Evolutionary conservation across 2,113 vertebrate species (phyloP).

Genomic region (Thymallus thymallus): DNA sequence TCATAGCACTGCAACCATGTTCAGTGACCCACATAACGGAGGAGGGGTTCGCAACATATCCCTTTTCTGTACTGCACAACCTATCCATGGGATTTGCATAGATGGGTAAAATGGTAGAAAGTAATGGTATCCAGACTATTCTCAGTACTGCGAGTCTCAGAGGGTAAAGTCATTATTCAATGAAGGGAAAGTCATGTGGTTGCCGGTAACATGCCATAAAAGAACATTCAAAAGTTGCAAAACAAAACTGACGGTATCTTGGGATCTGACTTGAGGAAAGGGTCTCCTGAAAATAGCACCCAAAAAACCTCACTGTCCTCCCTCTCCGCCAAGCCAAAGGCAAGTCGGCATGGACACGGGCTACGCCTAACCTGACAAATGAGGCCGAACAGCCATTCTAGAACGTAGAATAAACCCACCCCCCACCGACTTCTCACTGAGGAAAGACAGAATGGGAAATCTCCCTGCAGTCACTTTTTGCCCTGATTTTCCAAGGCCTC

Average conservation of each 20-base stretch:
- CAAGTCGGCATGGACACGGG: background rate
- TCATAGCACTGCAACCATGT: background rate
- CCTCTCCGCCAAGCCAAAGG: background rate
- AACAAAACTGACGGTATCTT: background rate
- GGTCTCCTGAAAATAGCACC: background rate
- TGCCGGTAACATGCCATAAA: background rate
- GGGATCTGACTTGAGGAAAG: background rate
- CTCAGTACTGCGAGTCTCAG: background rate
- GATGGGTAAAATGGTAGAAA: no score
- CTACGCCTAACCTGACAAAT: background rate
- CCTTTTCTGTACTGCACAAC: background rate
- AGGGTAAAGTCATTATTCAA: background rate
- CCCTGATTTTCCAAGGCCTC: conserved; percentile 19
- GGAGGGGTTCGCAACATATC: background rate
- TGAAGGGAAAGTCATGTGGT: background rate
- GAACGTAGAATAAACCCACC: conserved; percentile 28
- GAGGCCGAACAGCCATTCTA: background rate
- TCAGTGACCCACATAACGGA: background rate
- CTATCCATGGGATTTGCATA: no score
- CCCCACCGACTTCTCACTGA: conserved; percentile 6
- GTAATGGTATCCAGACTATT: background rate
- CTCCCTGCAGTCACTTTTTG: background rate
- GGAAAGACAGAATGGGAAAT: background rate
- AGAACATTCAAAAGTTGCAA: background rate
- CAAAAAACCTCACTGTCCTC: background rate